Percentiles rank a stretch among this genome's conserved stretches.
phyloP scores from a whole-genome alignment of 2,113 vertebrate species.

The Microtus pennsylvanicus region DNA sequence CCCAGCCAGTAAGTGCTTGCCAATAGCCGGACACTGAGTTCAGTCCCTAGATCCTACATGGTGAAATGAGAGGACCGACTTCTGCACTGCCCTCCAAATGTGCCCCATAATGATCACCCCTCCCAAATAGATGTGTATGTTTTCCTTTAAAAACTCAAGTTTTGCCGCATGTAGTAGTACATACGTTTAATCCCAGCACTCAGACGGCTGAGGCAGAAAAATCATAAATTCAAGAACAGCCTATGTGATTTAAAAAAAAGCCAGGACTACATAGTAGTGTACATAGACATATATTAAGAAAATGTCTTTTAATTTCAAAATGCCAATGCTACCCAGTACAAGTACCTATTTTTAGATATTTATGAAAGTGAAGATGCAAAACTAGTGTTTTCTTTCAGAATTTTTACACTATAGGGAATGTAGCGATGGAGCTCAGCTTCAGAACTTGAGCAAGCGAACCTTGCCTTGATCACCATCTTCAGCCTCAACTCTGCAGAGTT shows the following conservation, averaged over 20 bases:
- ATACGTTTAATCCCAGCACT: not conserved
- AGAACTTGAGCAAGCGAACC: not conserved
- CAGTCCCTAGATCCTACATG: not conserved
- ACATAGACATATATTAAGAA: not conserved
- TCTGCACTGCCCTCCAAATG: not conserved
- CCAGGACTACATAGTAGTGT: not conserved
- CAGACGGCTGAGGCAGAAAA: not conserved
- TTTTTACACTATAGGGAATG: constrained; percentile 6
- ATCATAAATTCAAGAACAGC: not conserved
- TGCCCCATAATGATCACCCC: not conserved
- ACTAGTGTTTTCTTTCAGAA: constrained; percentile 6
- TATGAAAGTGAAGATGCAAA: constrained; percentile 29
- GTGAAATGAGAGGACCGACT: not conserved
- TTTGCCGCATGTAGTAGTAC: not conserved
- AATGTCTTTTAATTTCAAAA: constrained; percentile 44
- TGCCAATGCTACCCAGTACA: not conserved
- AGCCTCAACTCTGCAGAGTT: not conserved
- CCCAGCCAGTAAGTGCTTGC: not conserved
- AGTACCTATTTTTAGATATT: constrained; percentile 47
- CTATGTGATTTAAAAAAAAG: not conserved
- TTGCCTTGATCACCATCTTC: not conserved
- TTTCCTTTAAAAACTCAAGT: not conserved
- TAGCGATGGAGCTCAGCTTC: not conserved
- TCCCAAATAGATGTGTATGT: no score
- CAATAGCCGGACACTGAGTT: not conserved